A percentile compares a stretch with the other conserved stretches of the same genome.
These are phyloP conservation scores for Glomeris marginata DNA, from an alignment of 2,888 invertebrate genomes.

Conservation along the genomic window DNA sequence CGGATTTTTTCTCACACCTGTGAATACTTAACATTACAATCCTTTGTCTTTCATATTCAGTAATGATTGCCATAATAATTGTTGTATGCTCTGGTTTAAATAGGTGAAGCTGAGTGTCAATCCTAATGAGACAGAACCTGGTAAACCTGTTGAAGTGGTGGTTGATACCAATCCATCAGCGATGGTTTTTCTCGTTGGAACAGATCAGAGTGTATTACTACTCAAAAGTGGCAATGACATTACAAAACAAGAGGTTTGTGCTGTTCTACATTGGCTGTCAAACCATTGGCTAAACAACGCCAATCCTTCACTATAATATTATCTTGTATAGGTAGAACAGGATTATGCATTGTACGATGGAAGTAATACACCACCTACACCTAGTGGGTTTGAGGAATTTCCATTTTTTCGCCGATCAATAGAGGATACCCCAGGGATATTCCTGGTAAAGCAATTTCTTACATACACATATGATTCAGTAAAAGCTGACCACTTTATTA, in stretches of 20 bases:
- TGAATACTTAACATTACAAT: slow-evolving; percentile 14
- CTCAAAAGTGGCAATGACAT: slow-evolving; percentile 37
- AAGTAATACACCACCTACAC: no score
- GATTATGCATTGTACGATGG: no score
- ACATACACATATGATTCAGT: no score
- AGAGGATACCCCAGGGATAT: no score
- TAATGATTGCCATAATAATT: no score
- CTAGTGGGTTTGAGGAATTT: no score
- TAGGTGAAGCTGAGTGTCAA: slow-evolving; percentile 23
- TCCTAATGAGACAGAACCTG: slow-evolving; percentile 25
- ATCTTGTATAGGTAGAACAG: no score
- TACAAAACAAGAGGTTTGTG: slow-evolving; percentile 29
- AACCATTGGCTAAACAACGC: no score
- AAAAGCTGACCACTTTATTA: not conserved
- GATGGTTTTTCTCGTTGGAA: slow-evolving; percentile 31
- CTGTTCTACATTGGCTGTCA: no score
- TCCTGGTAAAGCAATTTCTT: no score
- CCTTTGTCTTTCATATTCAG: not conserved
- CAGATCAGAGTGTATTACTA: slow-evolving; percentile 36
- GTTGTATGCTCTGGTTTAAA: no score
- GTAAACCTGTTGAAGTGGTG: slow-evolving; percentile 25
- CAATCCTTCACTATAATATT: not conserved
- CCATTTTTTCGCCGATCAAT: no score
- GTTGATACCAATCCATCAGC: slow-evolving; percentile 33
- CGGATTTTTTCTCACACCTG: slow-evolving; percentile 27